Evolutionary conservation across 2,113 vertebrate species (phyloP).

Genomic region (Saimiri boliviensis): DNA sequence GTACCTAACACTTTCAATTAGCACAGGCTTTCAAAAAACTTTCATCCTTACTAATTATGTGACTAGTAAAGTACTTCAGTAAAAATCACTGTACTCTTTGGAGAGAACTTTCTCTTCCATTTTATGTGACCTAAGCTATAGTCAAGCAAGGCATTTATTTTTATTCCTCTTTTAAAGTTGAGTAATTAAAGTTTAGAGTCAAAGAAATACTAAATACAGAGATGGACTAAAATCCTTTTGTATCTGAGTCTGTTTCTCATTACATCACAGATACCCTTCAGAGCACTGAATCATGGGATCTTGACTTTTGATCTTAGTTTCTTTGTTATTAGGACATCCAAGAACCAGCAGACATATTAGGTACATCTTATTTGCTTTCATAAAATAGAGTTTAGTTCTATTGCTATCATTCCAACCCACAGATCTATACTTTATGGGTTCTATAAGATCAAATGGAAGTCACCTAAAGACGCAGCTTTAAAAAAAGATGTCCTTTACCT

Average conservation of each 20-base stretch:
- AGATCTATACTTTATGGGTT: conserved; percentile 50
- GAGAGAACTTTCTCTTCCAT: background rate
- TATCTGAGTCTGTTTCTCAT: background rate
- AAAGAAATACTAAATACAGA: background rate
- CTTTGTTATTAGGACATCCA: background rate
- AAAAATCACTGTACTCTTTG: background rate
- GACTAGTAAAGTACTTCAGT: background rate
- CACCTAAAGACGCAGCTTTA: conserved; percentile 44
- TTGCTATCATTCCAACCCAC: conserved; percentile 45
- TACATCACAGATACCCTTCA: background rate
- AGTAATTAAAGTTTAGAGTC: background rate
- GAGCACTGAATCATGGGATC: background rate
- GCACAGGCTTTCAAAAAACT: background rate
- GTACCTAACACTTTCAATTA: background rate
- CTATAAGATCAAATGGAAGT: conserved; percentile 59
- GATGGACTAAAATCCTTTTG: background rate
- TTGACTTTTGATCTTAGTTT: conserved; percentile 49
- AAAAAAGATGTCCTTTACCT: conserved; percentile 61
- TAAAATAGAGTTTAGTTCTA: conserved; percentile 31
- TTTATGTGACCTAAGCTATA: background rate
- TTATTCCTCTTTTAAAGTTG: background rate
- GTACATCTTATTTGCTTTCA: conserved; percentile 32
- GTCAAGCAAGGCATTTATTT: background rate
- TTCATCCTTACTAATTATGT: background rate
- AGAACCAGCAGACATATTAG: conserved; percentile 3